Conservation (phyloP, 2,888 invertebrate genomes). For the Heliconius aoede region DNA sequence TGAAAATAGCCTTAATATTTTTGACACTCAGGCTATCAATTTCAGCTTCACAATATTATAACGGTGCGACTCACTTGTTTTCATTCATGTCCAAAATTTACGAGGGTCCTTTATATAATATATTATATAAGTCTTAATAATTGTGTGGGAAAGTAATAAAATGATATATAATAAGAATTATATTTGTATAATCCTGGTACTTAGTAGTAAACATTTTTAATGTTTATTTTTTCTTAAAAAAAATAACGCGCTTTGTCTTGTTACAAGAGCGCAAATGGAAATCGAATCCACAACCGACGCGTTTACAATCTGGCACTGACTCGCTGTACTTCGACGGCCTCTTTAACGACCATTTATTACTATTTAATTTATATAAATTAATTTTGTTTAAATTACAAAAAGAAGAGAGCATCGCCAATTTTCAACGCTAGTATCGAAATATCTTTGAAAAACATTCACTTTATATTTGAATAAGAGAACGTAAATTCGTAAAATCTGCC, state of each 20-base stretch:
- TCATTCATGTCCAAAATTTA: conserved; percentile 19
- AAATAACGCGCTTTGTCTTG: too few relatives aligned
- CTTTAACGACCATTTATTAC: too few relatives aligned
- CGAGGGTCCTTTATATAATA: conserved; percentile 13
- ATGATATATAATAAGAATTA: not conserved
- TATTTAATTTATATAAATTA: too few relatives aligned
- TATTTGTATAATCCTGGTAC: not conserved
- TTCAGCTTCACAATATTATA: conserved; percentile 9
- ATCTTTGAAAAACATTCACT: not conserved
- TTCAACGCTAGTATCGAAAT: not conserved
- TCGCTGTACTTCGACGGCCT: too few relatives aligned
- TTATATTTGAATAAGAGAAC: conserved; percentile 13
- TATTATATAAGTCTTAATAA: conserved; percentile 7
- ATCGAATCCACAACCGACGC: too few relatives aligned
- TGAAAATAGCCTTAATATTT: conserved; percentile 8
- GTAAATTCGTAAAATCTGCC: not conserved
- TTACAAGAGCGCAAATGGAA: too few relatives aligned
- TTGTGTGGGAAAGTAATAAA: conserved; percentile 22
- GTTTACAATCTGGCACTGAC: too few relatives aligned
- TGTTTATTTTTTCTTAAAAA: too few relatives aligned
- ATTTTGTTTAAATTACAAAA: not conserved
- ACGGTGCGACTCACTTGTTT: conserved; percentile 21
- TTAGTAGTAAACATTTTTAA: too few relatives aligned
- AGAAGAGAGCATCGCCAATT: not conserved
- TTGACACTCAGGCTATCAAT: not conserved